phyloP scores from a whole-genome alignment of 1,140 invertebrate species.

The Calycopis cecrops region DNA sequence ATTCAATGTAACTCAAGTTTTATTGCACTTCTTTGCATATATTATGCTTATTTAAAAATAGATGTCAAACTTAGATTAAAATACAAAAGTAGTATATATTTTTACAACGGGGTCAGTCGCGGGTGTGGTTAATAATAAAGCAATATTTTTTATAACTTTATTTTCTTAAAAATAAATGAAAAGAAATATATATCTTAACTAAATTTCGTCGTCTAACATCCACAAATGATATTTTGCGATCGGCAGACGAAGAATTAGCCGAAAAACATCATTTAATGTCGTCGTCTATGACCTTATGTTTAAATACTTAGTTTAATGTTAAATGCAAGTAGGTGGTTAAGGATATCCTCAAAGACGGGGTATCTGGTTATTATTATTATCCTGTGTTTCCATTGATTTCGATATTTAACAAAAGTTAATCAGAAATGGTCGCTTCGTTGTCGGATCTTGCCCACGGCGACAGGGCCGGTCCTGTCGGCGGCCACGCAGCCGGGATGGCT shows the following conservation, averaged over 20 bases:
- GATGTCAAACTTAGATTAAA: not conserved
- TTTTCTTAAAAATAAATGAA: slow-evolving; percentile 36
- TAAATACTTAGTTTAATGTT: slow-evolving; percentile 1
- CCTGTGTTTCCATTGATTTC: too few species aligned
- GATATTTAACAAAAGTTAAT: slow-evolving; percentile 29
- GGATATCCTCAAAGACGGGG: too few species aligned
- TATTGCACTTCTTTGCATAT: too few species aligned
- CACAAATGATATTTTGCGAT: slow-evolving; percentile 45
- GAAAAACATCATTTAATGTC: slow-evolving; percentile 2
- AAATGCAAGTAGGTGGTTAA: slow-evolving; percentile 9
- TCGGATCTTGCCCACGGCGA: slow-evolving; percentile 65
- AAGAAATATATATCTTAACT: slow-evolving; percentile 20
- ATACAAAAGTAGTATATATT: too few species aligned
- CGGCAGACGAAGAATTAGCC: slow-evolving; percentile 46
- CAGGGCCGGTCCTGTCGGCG: slow-evolving; percentile 50
- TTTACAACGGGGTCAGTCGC: too few species aligned
- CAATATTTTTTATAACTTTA: slow-evolving; percentile 17
- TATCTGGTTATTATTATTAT: too few species aligned
- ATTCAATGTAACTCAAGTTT: too few species aligned
- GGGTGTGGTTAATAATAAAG: not conserved
- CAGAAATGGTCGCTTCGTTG: slow-evolving; percentile 57
- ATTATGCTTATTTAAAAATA: too few species aligned
- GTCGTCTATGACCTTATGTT: slow-evolving; percentile 11
- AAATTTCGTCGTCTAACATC: slow-evolving; percentile 52
- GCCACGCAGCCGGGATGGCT: slow-evolving; percentile 50